Conservation (phyloP, 37 sponge, comb jelly and placozoan species). For the Chondrosia reniformis region DNA sequence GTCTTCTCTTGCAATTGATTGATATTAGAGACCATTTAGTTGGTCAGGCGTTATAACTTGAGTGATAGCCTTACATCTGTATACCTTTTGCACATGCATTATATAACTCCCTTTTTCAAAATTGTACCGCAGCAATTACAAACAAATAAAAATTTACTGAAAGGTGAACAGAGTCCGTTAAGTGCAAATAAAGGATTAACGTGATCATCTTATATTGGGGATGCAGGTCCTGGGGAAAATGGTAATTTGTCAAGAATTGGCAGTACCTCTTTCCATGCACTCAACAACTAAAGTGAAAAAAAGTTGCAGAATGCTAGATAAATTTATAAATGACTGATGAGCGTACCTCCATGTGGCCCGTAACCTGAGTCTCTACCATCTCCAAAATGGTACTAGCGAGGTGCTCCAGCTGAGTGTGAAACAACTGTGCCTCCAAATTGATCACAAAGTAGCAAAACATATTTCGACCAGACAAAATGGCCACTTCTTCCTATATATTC, state of each 20-base stretch:
- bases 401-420: constrained; percentile 69
- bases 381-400: constrained; percentile 45
- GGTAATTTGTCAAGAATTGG: constrained; percentile 24
- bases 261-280: constrained; percentile 39
- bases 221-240: background rate
- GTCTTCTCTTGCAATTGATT: too few relatives aligned
- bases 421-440: constrained; percentile 76
- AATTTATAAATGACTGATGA: background rate
- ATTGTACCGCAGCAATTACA: too few relatives aligned
- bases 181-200: too few relatives aligned
- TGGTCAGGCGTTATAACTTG: too few relatives aligned
- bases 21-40: too few relatives aligned
- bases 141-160: too few relatives aligned
- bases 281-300: constrained; percentile 25
- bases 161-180: too few relatives aligned
- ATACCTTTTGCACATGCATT: too few relatives aligned
- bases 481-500: constrained; percentile 65
- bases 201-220: too few relatives aligned
- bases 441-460: constrained; percentile 75
- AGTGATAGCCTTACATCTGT: too few relatives aligned
- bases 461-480: constrained; percentile 56
- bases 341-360: constrained; percentile 48
- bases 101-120: too few relatives aligned
- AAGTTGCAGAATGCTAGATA: background rate
- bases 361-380: constrained; percentile 46